Percentiles rank a stretch among this genome's conserved stretches.
These are phyloP conservation scores for Mya arenaria DNA, from an alignment of 1,140 invertebrate species.

Conservation along the genomic window DNA sequence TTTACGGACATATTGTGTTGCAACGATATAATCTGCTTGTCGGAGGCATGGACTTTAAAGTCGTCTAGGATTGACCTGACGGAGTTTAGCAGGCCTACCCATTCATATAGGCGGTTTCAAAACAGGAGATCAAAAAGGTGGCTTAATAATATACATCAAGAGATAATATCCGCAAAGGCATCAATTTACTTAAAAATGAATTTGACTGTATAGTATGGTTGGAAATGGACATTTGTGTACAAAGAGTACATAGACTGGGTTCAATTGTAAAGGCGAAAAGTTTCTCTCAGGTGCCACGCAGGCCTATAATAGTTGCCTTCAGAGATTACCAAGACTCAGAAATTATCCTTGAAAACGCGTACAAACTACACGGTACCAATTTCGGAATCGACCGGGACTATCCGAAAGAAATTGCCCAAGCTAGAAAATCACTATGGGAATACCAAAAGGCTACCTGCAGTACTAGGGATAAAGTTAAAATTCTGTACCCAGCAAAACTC, in stretches of 20 bases:
- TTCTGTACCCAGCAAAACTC: conserved; percentile 3
- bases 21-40: conserved; percentile 2
- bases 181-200: conserved; percentile 13
- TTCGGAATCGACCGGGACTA: conserved; percentile 20
- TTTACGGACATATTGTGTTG: not conserved
- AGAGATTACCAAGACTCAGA: conserved; percentile 11
- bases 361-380: not conserved
- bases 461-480: not conserved
- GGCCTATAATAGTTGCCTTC: not conserved
- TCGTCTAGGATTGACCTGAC: not conserved
- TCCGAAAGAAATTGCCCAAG: conserved; percentile 1
- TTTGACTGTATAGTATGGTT: not conserved
- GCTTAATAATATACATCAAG: conserved; percentile 5
- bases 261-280: not conserved
- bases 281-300: not conserved
- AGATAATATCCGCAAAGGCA: conserved; percentile 12
- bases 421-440: not conserved
- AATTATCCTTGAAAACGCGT: not conserved
- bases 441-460: not conserved
- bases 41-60: conserved; percentile 8
- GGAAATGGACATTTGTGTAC: conserved; percentile 17
- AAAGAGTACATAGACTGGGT: not conserved
- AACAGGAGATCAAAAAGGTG: conserved; percentile 10
- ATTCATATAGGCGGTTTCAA: conserved; percentile 12
- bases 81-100: conserved; percentile 5